Evolutionary conservation across 2,888 invertebrate species (phyloP), one percentile per base, ranked within the genome.

Genomic region (Dolichomitus sp.): DNA sequence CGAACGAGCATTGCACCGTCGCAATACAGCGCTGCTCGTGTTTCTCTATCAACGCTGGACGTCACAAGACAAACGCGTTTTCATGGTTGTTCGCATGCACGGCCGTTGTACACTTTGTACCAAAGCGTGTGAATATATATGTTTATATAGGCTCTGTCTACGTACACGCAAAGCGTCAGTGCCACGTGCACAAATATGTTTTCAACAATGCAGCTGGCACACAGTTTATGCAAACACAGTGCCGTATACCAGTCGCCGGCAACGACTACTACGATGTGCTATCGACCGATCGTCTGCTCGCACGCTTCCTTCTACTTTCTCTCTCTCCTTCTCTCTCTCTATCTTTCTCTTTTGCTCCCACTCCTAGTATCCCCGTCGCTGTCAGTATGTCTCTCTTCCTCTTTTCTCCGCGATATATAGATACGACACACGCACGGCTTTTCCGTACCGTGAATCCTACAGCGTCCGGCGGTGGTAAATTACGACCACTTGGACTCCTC

Each of bases 261-360:
- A 54, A 59, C 68, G 66, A 69, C 75, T 59, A 17, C 45, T 23
- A 54, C 75, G 69, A 74, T 78, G 73, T 30, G 33, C 37, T 77
- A 78, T 78, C 78, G 81, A 78, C 61, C 78, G 81, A 74, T 78
- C 69, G 74, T 73, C 19, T 45, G 42, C 54, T 48, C 78, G 77
- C 65, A 63, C 68, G 33, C 65, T 42, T 54, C 57, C 37, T 65
- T 45, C 23, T 54, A 63, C 40, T 54, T 72, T 57, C 45, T 37
- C 40, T 69, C 69, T 37, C 45, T 78, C 52, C 63, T 40, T 37
- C 52, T 52, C 63, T 80, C 59, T 75, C 42, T 70, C 23, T 45
- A 12, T 48, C 54, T 69, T 57, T 61, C 42, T 23, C 9, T 57
- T 37, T 37, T 4, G 45, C 33, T 57, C 30, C 23, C 14, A 30